A percentile compares a stretch with the other conserved stretches of the same genome.
phyloP scores from a whole-genome alignment of 2,797 vertebrate genomes.

The Rhincodon typus region DNA sequence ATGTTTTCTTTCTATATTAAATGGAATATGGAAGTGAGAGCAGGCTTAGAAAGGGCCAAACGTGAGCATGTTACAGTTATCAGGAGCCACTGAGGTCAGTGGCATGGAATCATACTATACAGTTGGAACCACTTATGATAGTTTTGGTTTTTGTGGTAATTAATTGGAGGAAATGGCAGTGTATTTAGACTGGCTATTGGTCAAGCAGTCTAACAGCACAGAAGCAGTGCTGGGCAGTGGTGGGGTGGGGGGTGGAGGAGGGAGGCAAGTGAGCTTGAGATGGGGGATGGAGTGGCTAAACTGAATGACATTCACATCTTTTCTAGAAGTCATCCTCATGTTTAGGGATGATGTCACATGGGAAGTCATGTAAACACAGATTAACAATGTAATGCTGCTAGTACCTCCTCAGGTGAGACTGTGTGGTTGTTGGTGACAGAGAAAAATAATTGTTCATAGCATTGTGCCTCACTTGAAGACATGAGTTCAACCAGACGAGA shows the following conservation, averaged over 20 bases:
- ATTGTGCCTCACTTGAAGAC: not conserved
- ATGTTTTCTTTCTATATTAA: not conserved
- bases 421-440: too few species aligned
- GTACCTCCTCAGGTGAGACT: too few species aligned
- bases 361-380: too few species aligned
- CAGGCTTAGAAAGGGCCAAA: not conserved
- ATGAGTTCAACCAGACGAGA: not conserved
- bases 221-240: not conserved
- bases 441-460: not conserved
- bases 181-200: not conserved
- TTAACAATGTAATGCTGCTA: not conserved
- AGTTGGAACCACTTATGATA: not conserved
- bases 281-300: not conserved
- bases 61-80: not conserved
- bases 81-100: not conserved
- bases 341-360: too few species aligned
- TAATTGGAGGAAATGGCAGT: not conserved
- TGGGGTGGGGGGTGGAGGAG: too few species aligned
- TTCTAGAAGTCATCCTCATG: too few species aligned
- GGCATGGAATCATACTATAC: not conserved
- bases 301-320: too few species aligned
- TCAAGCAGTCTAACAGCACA: not conserved
- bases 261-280: not conserved
- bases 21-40: not conserved
- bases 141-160: not conserved